phyloP scores from a whole-genome alignment of 1,140 invertebrate species.

The Lethocerus indicus region DNA sequence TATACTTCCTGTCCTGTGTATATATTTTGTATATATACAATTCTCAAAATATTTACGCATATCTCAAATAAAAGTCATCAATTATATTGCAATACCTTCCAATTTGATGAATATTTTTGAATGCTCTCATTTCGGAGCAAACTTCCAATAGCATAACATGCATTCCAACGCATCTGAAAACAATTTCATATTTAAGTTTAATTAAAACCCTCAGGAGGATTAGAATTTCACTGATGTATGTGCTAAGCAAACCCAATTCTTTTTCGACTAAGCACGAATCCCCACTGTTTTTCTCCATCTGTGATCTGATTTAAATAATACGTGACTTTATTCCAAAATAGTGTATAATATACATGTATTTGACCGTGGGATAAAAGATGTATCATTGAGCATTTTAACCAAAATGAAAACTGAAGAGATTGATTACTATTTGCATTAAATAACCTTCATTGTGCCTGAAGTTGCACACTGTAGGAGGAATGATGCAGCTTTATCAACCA shows the following conservation, averaged over 20 bases:
- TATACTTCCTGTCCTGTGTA: neutral
- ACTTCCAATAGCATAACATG: constrained; percentile 11
- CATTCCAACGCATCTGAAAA: constrained; percentile 15
- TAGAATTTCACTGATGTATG: too few species aligned
- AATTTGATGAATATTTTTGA: constrained; percentile 1
- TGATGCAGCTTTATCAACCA: constrained; percentile 6
- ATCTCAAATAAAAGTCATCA: neutral
- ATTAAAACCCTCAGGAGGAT: too few species aligned
- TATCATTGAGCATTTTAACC: too few species aligned
- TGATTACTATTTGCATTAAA: neutral
- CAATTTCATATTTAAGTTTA: too few species aligned
- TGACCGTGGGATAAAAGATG: too few species aligned
- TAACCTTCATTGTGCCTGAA: constrained; percentile 14
- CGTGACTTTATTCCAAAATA: too few species aligned
- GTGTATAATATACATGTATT: too few species aligned
- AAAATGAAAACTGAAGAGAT: too few species aligned
- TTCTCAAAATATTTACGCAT: neutral
- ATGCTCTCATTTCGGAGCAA: constrained; percentile 10
- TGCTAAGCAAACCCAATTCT: too few species aligned
- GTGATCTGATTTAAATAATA: too few species aligned
- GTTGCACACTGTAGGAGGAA: constrained; percentile 8
- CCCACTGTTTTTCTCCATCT: too few species aligned
- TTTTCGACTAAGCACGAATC: too few species aligned
- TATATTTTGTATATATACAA: neutral
- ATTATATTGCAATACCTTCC: constrained; percentile 8